phyloP scores from a whole-genome alignment of 2,888 invertebrate species.

The Meteorus cinctellus region DNA sequence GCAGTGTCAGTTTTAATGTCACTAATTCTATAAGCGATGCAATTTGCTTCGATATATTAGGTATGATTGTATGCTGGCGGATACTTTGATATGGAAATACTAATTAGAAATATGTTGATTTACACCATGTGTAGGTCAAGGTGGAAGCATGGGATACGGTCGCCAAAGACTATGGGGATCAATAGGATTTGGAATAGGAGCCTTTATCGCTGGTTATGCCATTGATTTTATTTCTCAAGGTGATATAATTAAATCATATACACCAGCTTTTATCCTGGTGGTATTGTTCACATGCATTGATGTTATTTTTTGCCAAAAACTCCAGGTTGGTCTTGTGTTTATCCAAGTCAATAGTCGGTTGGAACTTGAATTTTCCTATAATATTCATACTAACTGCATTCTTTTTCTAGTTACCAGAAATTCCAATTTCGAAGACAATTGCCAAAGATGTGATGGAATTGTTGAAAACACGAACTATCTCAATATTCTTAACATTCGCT shows the following conservation, averaged over 20 bases:
- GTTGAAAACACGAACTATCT: conserved; percentile 79
- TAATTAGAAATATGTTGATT: background rate
- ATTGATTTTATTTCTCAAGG: conserved; percentile 80
- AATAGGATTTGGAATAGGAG: conserved; percentile 84
- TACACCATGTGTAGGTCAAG: conserved; percentile 76
- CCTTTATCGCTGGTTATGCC: conserved; percentile 81
- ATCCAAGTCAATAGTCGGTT: background rate
- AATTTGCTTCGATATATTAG: conserved; percentile 90
- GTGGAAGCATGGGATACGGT: conserved; percentile 82
- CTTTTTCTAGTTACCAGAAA: conserved; percentile 79
- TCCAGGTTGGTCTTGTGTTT: conserved; percentile 74
- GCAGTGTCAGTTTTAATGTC: conserved; percentile 88
- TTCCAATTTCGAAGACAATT: conserved; percentile 81
- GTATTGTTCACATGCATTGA: conserved; percentile 80
- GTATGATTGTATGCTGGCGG: conserved; percentile 69
- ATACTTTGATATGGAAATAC: background rate
- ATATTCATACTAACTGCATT: conserved; percentile 31
- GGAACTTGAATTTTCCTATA: background rate
- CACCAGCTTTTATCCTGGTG: conserved; percentile 83
- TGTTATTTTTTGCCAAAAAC: conserved; percentile 79
- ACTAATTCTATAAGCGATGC: conserved; percentile 92
- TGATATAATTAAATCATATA: conserved; percentile 78
- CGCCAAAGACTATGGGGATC: conserved; percentile 89
- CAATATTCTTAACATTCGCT: conserved; percentile 83
- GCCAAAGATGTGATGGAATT: conserved; percentile 80